Percentiles rank a stretch among this genome's conserved stretches.
Conservation (phyloP, 2,797 vertebrate species). For the Oophaga sylvatica region DNA sequence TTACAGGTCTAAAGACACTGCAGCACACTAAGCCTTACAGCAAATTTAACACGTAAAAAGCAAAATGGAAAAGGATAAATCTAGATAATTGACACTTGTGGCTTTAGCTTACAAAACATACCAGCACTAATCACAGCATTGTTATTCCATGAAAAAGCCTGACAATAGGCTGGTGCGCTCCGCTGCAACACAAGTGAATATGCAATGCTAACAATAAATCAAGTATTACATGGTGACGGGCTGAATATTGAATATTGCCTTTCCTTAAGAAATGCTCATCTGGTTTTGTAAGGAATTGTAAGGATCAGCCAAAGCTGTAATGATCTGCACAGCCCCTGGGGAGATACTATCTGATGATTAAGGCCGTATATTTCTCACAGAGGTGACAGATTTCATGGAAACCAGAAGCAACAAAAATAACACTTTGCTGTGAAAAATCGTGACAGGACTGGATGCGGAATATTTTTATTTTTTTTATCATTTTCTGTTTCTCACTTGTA, state of each 20-base stretch:
- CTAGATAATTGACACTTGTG: too few relatives aligned
- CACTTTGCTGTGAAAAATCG: constrained; percentile 49
- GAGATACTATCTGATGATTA: constrained; percentile 55
- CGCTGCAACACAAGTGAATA: too few relatives aligned
- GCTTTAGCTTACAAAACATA: too few relatives aligned
- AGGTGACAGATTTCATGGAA: constrained; percentile 54
- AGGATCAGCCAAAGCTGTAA: constrained; percentile 23
- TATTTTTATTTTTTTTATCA: constrained; percentile 34
- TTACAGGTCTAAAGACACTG: too few relatives aligned
- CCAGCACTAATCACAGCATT: too few relatives aligned
- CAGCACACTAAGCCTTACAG: too few relatives aligned
- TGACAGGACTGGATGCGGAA: constrained; percentile 27
- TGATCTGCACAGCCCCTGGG: constrained; percentile 37
- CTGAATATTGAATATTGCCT: constrained; percentile 44
- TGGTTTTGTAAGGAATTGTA: constrained; percentile 29
- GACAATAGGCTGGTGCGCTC: too few relatives aligned
- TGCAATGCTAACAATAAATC: background rate
- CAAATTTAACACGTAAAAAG: too few relatives aligned
- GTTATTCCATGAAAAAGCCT: too few relatives aligned
- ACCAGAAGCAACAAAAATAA: constrained; percentile 45
- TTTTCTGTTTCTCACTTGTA: constrained; percentile 38
- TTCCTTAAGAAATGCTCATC: constrained; percentile 37
- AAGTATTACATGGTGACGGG: background rate
- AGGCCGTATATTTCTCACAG: constrained; percentile 46
- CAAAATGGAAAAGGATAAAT: too few relatives aligned